Evolutionary conservation across 2,797 vertebrate species (phyloP), one percentile per base, ranked within the genome.

Genomic region (Tauraco hartlaubi): DNA sequence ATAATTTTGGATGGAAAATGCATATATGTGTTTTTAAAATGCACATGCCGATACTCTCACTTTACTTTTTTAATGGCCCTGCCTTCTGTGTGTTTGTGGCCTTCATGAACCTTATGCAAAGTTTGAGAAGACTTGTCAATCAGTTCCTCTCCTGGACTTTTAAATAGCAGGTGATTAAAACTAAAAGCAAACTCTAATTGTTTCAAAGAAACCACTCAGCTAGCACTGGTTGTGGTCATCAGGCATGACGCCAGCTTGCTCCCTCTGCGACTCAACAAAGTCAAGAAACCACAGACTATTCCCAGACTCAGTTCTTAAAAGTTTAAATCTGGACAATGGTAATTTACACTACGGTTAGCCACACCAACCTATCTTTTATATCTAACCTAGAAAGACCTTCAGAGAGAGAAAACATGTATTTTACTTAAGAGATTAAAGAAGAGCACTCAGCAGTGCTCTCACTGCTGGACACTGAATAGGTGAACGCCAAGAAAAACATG

Each of bases 101-200:
- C 71, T 73, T 89, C 46, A 59, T 75, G 54, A 95, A 85, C 43
- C 28, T 63, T 54, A 41, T 11, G 20, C 2, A 4, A 82, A 43
- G 26, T 86, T 77, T 78, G 29, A 78, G 79, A 81, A 29, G 62
- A 76, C 44, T 79, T 91, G 72, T 87, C 95, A 95, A 92, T 96
- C 64, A 86, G 76, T 94, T 92, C 37, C 79, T 67, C 18, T 35
- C 29, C 58, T 25, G 46, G 51, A 85, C 15, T 28, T 90, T 91
- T 73, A 90, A 97, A 91, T 62, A 92, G 76, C 10, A n/a, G 74
- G 85, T 9, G 21, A 96, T 88, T 79, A 90, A 88, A 96, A 79
- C 31, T 48, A 82, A 92, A 90, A 90, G 28, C 67, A 89, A 68
- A 37, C 76, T 76, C 85, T 94, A 88, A 88, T 96, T 94, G 64